Base-by-base conservation (phyloP, 2,113 vertebrate species). In the Lepidothrix coronata region DNA sequence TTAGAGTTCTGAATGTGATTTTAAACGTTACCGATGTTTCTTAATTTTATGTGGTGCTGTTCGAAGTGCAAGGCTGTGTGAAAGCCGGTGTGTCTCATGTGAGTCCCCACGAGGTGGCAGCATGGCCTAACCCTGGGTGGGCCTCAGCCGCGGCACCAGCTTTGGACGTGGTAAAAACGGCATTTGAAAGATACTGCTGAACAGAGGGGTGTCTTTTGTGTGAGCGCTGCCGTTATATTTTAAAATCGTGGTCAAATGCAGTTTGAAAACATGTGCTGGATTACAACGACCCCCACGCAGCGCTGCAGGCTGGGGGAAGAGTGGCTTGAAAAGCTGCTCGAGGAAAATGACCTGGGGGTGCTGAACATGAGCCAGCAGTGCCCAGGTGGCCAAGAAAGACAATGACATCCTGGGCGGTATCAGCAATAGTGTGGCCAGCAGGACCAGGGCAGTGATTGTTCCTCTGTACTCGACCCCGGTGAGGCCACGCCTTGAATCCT, bases 81-180 rank as follows among this genome's bases (percentile, higher is more conserved):
- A 16, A 27, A 51, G 25, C 16, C 25, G 25, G 25, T 28, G 51
- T 27, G 51, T 52, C 51, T 28, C 25, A 6, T 16, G 8, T 2
- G 18, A 5, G 22, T 57, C 30, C 12, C 95, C 96, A 76, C 76
- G 16, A 89, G 93, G 91, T 93, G 96, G 95, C 96, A 92, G 95
- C 96, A 35, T 84, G 85, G 49, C 28, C 59, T 63, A 83, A 57
- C 11, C 24, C 21, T 74, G 51, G n/a, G 23, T 16, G 33, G 23
- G n/a, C 81, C 63, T 17, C 35, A 9, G 22, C 7, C 7, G 1
- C 20, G 24, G 30, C 27, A 0, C 17, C 16, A 1, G 21, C 51
- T 57, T n/a, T 37, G 8, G 25, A 14, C 52, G 21, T 9, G 51
- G 4, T 5, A 27, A 21, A 33, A 54, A 41, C 17, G 24, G 12